Conservation (phyloP, 2,113 vertebrate genomes). For the Corythornis vintsioides region DNA sequence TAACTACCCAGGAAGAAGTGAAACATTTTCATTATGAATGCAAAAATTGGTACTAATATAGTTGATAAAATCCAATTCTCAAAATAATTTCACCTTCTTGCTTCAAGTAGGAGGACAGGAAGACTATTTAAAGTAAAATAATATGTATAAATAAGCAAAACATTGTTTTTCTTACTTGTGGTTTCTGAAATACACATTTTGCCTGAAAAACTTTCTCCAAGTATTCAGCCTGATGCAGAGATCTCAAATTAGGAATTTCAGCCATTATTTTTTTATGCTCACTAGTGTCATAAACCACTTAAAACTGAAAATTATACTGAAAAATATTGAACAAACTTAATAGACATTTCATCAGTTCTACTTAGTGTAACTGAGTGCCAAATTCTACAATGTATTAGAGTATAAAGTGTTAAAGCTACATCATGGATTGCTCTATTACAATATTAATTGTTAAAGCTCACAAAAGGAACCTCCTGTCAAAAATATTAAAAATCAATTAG, state of each 20-base stretch:
- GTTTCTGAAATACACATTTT: background rate
- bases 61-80: background rate
- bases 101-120: background rate
- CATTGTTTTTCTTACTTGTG: background rate
- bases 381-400: background rate
- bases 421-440: background rate
- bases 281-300: background rate
- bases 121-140: background rate
- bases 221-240: background rate
- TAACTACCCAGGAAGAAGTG: background rate
- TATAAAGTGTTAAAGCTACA: constrained; percentile 8
- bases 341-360: background rate
- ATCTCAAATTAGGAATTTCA: background rate
- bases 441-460: constrained; percentile 50
- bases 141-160: background rate
- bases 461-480: constrained; percentile 29
- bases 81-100: background rate
- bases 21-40: background rate
- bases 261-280: background rate
- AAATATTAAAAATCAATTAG: constrained; percentile 54
- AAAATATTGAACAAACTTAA: constrained; percentile 5
- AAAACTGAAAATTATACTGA: background rate
- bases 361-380: background rate
- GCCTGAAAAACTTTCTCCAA: background rate
- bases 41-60: background rate